Percentiles rank a stretch among this genome's conserved stretches.
Evolutionary conservation across 2,888 invertebrate species (phyloP).

Genomic region (Plebejus anna): DNA sequence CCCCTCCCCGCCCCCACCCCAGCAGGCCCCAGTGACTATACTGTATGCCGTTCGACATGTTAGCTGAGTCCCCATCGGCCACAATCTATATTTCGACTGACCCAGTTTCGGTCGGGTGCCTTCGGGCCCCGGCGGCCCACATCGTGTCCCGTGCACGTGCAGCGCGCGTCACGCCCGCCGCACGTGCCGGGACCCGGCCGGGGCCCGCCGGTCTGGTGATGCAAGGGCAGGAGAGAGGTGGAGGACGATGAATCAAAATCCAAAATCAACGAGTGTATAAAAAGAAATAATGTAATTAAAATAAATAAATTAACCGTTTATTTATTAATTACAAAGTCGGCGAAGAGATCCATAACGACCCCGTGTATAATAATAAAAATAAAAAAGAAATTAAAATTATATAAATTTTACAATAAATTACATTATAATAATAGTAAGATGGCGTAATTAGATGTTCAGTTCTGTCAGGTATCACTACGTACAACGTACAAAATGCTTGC

Average conservation of each 20-base stretch:
- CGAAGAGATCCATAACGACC: constrained; percentile 78
- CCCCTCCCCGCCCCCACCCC: not conserved
- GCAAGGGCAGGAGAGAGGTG: constrained; percentile 44
- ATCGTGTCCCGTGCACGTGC: constrained; percentile 4
- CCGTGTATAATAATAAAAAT: constrained; percentile 78
- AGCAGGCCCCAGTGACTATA: not conserved
- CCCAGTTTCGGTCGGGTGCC: constrained; percentile 56
- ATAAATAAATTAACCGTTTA: constrained; percentile 81
- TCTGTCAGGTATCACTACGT: constrained; percentile 79
- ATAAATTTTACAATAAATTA: constrained; percentile 81
- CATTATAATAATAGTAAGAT: constrained; percentile 67
- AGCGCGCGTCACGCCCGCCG: not conserved
- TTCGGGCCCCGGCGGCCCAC: constrained; percentile 23
- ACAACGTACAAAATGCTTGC: constrained; percentile 77
- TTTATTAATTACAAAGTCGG: constrained; percentile 80
- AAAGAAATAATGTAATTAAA: constrained; percentile 80
- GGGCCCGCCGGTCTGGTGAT: constrained; percentile 14
- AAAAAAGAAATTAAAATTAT: constrained; percentile 79
- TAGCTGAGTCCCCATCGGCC: constrained; percentile 30
- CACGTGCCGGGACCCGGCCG: not conserved
- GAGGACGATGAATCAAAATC: constrained; percentile 57
- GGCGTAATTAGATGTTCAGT: constrained; percentile 80
- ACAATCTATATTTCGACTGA: constrained; percentile 44
- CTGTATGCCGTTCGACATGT: constrained; percentile 30
- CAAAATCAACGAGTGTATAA: constrained; percentile 71